These are phyloP conservation scores for Phalacrocorax aristotelis DNA, from an alignment of 2,113 vertebrate species.

Conservation along the genomic window DNA sequence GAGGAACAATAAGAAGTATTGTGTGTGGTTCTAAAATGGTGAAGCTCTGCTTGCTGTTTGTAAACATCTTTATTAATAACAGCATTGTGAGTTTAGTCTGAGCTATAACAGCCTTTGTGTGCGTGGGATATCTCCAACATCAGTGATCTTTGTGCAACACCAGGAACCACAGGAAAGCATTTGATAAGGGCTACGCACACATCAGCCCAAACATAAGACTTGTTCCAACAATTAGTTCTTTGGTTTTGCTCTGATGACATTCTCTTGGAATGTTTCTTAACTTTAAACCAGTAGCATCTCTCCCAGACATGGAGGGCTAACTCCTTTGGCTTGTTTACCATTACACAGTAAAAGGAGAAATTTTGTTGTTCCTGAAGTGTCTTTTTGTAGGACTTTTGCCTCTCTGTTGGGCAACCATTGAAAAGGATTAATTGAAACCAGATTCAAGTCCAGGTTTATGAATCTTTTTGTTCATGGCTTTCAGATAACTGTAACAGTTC, in stretches of 20 bases:
- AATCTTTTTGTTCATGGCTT: not conserved
- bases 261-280: not conserved
- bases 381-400: not conserved
- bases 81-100: not conserved
- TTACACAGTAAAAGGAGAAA: not conserved
- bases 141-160: not conserved
- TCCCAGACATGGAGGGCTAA: not conserved
- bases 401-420: not conserved
- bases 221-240: not conserved
- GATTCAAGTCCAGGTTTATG: not conserved
- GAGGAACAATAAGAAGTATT: not conserved
- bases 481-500: not conserved
- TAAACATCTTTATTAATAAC: not conserved
- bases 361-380: not conserved
- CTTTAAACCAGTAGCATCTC: not conserved
- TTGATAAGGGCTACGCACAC: rapidly evolving
- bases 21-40: not conserved
- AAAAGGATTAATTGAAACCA: not conserved
- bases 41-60: not conserved
- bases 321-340: not conserved
- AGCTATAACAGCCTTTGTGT: not conserved
- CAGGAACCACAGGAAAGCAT: not conserved
- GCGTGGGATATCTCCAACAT: not conserved
- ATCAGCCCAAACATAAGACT: not conserved
- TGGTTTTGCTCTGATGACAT: not conserved